Base-by-base conservation (phyloP, 2,113 vertebrate genomes). In the Tachysurus vachellii region DNA sequence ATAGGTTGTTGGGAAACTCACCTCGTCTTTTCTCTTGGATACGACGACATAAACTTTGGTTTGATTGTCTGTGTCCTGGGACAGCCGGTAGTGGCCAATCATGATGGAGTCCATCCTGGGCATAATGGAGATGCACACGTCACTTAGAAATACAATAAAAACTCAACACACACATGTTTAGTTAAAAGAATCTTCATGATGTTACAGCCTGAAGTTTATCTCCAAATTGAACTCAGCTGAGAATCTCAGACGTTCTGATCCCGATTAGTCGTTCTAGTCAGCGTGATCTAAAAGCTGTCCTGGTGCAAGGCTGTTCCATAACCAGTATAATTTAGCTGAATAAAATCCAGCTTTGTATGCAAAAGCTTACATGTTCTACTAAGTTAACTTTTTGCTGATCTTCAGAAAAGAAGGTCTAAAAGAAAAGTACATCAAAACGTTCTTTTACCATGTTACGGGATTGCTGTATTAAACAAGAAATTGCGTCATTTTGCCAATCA, bases 21-120 rank as follows among this genome's bases (percentile, higher is more conserved):
- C 98, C 93, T 99, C 98, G 87, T 99, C 97, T 90, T 97, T 99
- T 92, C 95, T 98, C 96, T 99, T 99, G 94, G 96, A 96, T 92
- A 99, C 96, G 85, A 99, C 97, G 94, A 97, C 97, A 96, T 97
- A 99, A 93, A 99, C 97, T 98, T 99, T 99, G 97, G 98, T 99
- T 97, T 99, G 97, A 97, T 98, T 99, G 96, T 99, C 98, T 42
- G 95, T 97, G 91, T 99, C 98, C 93, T 99, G 98, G 93, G 97
- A 97, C 92, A 99, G 96, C 92, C 98, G 97, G 92, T 96, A 99
- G 94, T 99, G 98, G 90, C 98, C 98, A 91, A 97, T 90, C 86
- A 99, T 94, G 93, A 97, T 95, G 93, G 97, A 96, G 88, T 99
- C 98, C 11, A 96, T 95, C 94, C 98, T 99, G 92, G 66, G 89